Evolutionary conservation across 2,113 vertebrate genomes (phyloP).

Genomic region (Oceanodroma tethys): DNA sequence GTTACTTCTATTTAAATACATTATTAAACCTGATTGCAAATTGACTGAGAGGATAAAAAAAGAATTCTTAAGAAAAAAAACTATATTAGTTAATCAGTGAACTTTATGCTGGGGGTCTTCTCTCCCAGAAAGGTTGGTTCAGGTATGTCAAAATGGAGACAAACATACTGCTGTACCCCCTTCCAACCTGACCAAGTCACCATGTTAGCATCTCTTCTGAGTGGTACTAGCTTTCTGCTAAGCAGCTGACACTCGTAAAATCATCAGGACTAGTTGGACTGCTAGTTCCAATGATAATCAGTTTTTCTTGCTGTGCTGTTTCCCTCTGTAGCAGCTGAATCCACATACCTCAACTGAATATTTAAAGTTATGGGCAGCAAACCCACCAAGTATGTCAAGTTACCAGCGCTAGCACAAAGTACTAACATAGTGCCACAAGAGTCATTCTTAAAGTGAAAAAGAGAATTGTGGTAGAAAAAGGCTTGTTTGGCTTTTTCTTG

Average conservation of each 20-base stretch:
- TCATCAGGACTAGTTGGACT: neutral
- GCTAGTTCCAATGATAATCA: neutral
- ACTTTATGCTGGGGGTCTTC: neutral
- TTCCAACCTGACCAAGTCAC: neutral
- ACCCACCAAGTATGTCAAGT: neutral
- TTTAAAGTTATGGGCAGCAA: neutral
- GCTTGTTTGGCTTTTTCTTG: neutral
- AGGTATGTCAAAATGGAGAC: neutral
- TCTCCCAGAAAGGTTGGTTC: neutral
- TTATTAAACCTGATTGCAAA: constrained; percentile 49
- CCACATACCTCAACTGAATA: neutral
- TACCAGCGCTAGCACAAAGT: neutral
- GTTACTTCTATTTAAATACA: constrained; percentile 41
- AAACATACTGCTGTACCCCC: neutral
- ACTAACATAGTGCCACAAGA: neutral
- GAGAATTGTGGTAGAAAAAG: neutral
- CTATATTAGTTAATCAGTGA: neutral
- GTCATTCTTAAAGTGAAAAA: neutral
- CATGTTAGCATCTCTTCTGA: neutral
- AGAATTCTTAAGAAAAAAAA: neutral
- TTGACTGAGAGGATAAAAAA: neutral
- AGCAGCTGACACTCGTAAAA: neutral
- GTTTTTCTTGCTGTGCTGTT: neutral
- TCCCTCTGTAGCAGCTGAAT: neutral
- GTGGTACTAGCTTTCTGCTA: neutral